Evolutionary conservation across 2,888 invertebrate genomes (phyloP), one percentile per base, ranked within the genome.

Genomic region (Mythimna pallens): DNA sequence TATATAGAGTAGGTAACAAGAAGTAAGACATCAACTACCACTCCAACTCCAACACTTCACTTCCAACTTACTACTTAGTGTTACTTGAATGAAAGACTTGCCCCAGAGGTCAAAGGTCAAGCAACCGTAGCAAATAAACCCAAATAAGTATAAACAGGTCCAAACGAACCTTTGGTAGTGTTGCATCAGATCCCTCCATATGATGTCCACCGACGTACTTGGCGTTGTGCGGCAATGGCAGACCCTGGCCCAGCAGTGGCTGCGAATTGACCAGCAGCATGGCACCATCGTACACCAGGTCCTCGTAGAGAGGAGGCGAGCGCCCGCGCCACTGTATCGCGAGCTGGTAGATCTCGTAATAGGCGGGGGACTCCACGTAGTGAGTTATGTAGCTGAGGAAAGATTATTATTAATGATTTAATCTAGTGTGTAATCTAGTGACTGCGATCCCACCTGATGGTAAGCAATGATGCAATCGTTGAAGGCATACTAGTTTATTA

Each of bases 181-280:
- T 76, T 8, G 83, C 81, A 0, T 83, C 63, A 1, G 80, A 66
- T n/a, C 77, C 78, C 20, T 84, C 78, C 30, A 94, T 76, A 69
- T 94, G 93, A 74, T 93, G 93, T 25, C 93, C 92, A 0, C 93
- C 94, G 2, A 94, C 77, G 55, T 91, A 90, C 75, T 91, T 91
- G 3, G 87, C 89, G 65, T 86, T 93, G 7, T 82, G 83, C 0
- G 94, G 92, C 68, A 93, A 63, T 1, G 92, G 86, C 68, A 92
- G 63, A 0, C 80, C 73, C 78, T 92, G 92, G 0, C 91, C 92
- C 25, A 93, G 81, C 30, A 89, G 78, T 0, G 92, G 89, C 54
- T 92, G 89, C 3, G 92, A 91, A 83, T 94, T 92, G n/a, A 92
- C 66, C 47, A 94, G 86, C 72, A 94, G 78, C 80, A 93, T 70